phyloP scores from a whole-genome alignment of 30 jellyfish, hydroid and myxozoan species.

The Sanderia malayensis region DNA sequence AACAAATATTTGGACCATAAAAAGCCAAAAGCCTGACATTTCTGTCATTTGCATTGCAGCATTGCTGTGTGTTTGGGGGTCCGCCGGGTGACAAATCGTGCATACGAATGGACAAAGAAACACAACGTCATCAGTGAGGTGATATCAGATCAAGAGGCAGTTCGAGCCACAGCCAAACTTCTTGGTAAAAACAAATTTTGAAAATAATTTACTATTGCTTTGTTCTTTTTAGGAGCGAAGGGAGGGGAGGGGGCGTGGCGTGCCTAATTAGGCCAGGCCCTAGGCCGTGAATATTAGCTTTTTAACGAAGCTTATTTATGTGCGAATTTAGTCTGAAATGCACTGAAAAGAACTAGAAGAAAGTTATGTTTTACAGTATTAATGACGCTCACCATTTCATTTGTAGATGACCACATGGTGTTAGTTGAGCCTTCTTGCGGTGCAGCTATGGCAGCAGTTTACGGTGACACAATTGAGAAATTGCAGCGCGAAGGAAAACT shows the following conservation, averaged over 20 bases:
- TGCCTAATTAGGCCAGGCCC: no score
- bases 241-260: no score
- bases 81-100: constrained; percentile 34
- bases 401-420: constrained; percentile 56
- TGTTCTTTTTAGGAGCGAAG: no score
- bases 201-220: no score
- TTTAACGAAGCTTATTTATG: no score
- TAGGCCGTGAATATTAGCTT: no score
- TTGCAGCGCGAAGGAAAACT: constrained; percentile 14
- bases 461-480: constrained; percentile 19
- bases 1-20: no score
- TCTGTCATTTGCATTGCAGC: constrained; percentile 5
- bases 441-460: constrained; percentile 53
- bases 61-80: constrained; percentile 70
- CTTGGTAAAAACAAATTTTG: no score
- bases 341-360: no score
- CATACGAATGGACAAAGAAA: constrained; percentile 47
- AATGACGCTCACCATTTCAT: not conserved
- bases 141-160: constrained; percentile 58
- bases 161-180: constrained; percentile 38
- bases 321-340: no score
- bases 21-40: no score
- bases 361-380: not conserved
- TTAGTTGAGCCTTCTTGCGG: constrained; percentile 83
- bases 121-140: constrained; percentile 33